These are phyloP conservation scores for Spongilla lacustris DNA, from an alignment of 37 sponge, comb jelly and placozoan species.

Conservation along the genomic window DNA sequence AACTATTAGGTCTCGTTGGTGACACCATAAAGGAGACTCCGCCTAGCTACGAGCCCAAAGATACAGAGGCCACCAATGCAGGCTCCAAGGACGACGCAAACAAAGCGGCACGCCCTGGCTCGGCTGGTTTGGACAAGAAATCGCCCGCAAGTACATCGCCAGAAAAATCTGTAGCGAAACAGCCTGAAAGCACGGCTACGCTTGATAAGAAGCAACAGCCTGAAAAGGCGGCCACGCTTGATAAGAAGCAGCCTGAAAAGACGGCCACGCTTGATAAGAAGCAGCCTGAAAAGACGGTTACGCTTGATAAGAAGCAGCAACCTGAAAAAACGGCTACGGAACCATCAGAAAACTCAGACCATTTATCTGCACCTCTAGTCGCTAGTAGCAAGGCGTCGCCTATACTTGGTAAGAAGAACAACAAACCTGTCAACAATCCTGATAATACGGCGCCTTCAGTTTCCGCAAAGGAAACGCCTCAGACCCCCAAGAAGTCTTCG, in stretches of 20 bases:
- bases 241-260: neutral
- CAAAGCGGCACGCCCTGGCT: neutral
- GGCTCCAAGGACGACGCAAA: neutral
- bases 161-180: neutral
- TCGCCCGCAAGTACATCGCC: too few relatives aligned
- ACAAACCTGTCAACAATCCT: neutral
- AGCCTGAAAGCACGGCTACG: conserved; percentile 1
- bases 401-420: neutral
- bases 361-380: neutral
- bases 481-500: neutral
- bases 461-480: neutral
- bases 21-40: conserved; percentile 33
- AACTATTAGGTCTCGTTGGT: conserved; percentile 29
- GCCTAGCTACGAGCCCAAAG: conserved; percentile 11
- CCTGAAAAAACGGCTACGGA: neutral
- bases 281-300: neutral
- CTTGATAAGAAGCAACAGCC: neutral
- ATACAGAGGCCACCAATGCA: neutral
- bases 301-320: conserved; percentile 4
- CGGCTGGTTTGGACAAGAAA: neutral
- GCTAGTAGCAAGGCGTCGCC: neutral
- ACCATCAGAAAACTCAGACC: neutral
- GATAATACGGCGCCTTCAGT: neutral
- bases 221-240: neutral
- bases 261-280: neutral